Conservation (phyloP, 37 sponge, comb jelly and placozoan species). For the Agelas oroides region DNA sequence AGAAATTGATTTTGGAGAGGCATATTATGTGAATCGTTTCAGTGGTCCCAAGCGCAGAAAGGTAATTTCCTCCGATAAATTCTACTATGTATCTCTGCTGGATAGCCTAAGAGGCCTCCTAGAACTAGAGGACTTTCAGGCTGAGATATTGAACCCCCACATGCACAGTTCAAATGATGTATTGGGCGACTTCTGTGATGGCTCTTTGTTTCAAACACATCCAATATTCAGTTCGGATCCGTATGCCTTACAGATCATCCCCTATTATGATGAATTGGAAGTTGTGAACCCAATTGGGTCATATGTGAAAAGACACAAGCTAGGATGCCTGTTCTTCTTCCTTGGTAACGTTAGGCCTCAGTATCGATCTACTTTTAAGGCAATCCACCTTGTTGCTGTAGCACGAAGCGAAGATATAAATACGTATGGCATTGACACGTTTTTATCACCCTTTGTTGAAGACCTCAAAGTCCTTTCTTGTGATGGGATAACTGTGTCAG, state of each 20-base stretch:
- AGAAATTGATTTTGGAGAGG: conserved; percentile 42
- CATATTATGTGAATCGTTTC: conserved; percentile 25
- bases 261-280: conserved; percentile 63
- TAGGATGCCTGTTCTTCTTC: conserved; percentile 51
- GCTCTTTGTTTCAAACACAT: conserved; percentile 20
- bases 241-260: conserved; percentile 46
- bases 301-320: conserved; percentile 45
- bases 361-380: conserved; percentile 42
- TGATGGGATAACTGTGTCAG: conserved; percentile 48
- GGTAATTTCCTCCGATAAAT: conserved; percentile 7
- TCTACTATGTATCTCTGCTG: conserved; percentile 44
- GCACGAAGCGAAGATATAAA: conserved; percentile 32
- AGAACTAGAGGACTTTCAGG: conserved; percentile 22
- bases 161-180: neutral
- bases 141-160: conserved; percentile 32
- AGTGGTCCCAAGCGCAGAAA: conserved; percentile 38
- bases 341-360: conserved; percentile 46
- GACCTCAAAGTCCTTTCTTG: conserved; percentile 42
- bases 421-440: conserved; percentile 37
- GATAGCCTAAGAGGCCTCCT: conserved; percentile 19
- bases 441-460: conserved; percentile 44
- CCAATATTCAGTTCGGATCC: conserved; percentile 42
- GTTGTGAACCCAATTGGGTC: conserved; percentile 59
- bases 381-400: conserved; percentile 46
- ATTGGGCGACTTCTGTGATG: conserved; percentile 53